Evolutionary conservation across 2,113 vertebrate genomes (phyloP).

Genomic region (Brevimyrus niger): DNA sequence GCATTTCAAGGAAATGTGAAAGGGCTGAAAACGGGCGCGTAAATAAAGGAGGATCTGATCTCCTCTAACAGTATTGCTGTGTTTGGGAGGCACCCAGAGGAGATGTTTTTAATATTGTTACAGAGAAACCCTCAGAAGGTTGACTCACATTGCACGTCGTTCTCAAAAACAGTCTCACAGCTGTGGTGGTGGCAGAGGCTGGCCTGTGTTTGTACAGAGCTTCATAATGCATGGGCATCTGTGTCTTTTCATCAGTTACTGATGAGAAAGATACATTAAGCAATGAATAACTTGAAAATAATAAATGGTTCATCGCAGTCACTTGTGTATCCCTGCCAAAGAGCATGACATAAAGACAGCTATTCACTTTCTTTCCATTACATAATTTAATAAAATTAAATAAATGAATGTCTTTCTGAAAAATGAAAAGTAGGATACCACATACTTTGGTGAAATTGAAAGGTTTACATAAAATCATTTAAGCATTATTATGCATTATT

Average conservation of each 20-base stretch:
- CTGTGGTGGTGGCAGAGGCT: neutral
- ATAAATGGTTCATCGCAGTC: neutral
- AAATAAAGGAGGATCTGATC: slow-evolving; percentile 10
- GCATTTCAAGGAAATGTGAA: slow-evolving; percentile 4
- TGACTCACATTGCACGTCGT: neutral
- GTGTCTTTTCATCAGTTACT: neutral
- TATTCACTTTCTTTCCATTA: slow-evolving; percentile 2
- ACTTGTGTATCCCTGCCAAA: neutral
- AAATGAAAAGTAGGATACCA: neutral
- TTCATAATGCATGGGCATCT: neutral
- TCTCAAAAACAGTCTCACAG: neutral
- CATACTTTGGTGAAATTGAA: neutral
- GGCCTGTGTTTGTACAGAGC: neutral
- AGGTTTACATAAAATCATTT: neutral
- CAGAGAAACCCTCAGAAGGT: neutral
- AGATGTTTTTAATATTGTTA: slow-evolving; percentile 23
- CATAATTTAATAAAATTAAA: slow-evolving; percentile 1
- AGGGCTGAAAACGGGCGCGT: slow-evolving; percentile 5
- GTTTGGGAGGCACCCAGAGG: slow-evolving; percentile 12
- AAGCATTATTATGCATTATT: neutral
- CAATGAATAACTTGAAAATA: slow-evolving; percentile 8
- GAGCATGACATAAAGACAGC: neutral
- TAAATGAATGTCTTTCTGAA: neutral
- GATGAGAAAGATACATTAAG: slow-evolving; percentile 1
- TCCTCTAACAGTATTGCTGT: neutral